Evolutionary conservation across 1,140 invertebrate genomes (phyloP), one percentile per base, ranked within the genome.

Genomic region (Drosophila lacertosa): DNA sequence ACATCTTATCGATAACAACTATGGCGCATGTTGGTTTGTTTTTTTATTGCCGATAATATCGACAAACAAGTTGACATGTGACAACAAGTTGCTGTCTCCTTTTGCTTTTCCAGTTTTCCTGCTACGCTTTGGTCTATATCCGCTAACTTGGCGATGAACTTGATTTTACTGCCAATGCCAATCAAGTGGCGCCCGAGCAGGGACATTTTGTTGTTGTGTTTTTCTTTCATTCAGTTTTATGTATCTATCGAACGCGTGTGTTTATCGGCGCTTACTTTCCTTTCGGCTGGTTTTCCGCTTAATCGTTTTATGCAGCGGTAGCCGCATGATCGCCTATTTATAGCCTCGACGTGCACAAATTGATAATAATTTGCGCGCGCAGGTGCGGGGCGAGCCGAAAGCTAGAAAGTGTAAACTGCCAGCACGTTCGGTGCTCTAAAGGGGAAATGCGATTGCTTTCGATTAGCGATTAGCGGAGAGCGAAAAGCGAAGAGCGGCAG

Each of bases 271-370:
- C 22, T 57, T 65, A 44, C 66, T 69, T 69, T 63, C 66, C 59
- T 63, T 69, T 48, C 22, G 42, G 18, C 58, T 22, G 55, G n/a
- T 66, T 66, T 50, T 39, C 40, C 20, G 39, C 26, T 29, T 54
- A 68, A 51, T 45, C 58, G 65, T 32, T 51, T 59, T 16, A 50
- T 16, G 32, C 48, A 6, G 45, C 58, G 26, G 15, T 22, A 53
- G 66, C 59, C 35, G 42, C 71, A 76, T 65, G 80, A 75, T 75
- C 71, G 67, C 18, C 60, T 86, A 63, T 84, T 84, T 84, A 86
- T 84, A 78, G 73, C 69, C n/a, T 50, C 64, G 82, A 84, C 81
- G 81, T 84, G 81, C 82, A 81, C 81, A 86, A 81, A 84, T 86
- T 84, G 77, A 81, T 86, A 86, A 84, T 81, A 80, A 80, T 84